Evolutionary conservation across 2,888 invertebrate genomes (phyloP).

Genomic region (Plebejus melissa): DNA sequence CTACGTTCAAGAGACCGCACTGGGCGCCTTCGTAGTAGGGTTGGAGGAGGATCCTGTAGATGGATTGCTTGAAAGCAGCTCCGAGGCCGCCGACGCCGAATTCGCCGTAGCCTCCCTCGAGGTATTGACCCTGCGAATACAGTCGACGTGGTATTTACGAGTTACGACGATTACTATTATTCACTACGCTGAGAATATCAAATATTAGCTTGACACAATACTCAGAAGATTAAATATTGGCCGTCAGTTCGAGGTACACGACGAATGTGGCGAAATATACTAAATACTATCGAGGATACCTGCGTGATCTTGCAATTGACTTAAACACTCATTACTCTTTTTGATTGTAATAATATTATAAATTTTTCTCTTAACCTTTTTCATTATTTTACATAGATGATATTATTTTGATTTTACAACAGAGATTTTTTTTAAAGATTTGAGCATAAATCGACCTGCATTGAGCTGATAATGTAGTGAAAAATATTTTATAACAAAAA

Average conservation of each 20-base stretch:
- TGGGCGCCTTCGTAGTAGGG: conserved; percentile 55
- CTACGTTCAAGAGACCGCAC: conserved; percentile 47
- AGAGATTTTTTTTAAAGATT: too few species aligned
- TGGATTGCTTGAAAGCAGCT: conserved; percentile 34
- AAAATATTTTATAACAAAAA: too few species aligned
- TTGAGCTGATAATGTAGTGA: too few species aligned
- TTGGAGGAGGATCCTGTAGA: conserved; percentile 53
- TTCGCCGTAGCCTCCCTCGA: conserved; percentile 44
- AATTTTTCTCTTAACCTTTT: not conserved
- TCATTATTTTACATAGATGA: not conserved
- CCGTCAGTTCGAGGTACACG: not conserved
- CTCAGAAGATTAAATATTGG: conserved; percentile 6
- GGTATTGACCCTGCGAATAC: conserved; percentile 37
- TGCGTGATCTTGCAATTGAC: not conserved
- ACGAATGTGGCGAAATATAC: not conserved
- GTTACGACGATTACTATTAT: conserved; percentile 38
- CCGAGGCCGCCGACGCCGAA: conserved; percentile 42
- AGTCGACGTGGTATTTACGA: not conserved
- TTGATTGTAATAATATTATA: not conserved
- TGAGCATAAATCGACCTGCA: too few species aligned
- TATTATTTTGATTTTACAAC: too few species aligned
- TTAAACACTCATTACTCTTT: not conserved
- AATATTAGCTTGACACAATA: conserved; percentile 7
- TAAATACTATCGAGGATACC: not conserved
- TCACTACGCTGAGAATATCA: conserved; percentile 41